Conservation (phyloP, 2,888 invertebrate genomes). For the Phanerotoma sp. region DNA sequence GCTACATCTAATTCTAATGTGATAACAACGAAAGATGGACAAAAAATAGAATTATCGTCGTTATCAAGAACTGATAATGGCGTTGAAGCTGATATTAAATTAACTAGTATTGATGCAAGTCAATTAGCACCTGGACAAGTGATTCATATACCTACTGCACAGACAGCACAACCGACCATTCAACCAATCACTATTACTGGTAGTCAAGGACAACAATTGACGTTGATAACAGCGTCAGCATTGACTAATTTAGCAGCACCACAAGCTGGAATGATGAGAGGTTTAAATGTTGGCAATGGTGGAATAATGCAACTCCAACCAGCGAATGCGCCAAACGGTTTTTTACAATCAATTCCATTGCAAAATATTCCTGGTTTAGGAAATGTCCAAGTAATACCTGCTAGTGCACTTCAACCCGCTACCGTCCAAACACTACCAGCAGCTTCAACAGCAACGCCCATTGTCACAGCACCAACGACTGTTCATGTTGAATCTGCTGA, state of each 20-base stretch:
- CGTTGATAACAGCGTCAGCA: conserved; percentile 76
- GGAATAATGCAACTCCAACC: conserved; percentile 60
- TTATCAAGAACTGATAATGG: conserved; percentile 46
- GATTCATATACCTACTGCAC: conserved; percentile 52
- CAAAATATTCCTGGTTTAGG: conserved; percentile 78
- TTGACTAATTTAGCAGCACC: conserved; percentile 55
- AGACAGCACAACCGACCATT: conserved; percentile 42
- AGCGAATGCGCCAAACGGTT: conserved; percentile 56
- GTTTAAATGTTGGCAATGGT: conserved; percentile 49
- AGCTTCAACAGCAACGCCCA: conserved; percentile 44
- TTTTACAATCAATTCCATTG: conserved; percentile 69
- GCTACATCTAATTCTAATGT: conserved; percentile 39
- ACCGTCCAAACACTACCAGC: conserved; percentile 56
- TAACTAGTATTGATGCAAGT: conserved; percentile 54
- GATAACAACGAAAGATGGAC: conserved; percentile 55
- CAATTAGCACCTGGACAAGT: conserved; percentile 53
- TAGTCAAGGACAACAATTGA: conserved; percentile 78
- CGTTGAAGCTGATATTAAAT: conserved; percentile 50
- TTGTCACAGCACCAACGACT: conserved; percentile 50
- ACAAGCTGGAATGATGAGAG: conserved; percentile 52
- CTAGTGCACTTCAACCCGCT: conserved; percentile 61
- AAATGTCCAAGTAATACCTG: conserved; percentile 80
- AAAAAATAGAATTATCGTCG: conserved; percentile 52
- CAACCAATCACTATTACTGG: conserved; percentile 73
- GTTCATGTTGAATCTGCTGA: conserved; percentile 82